Evolutionary conservation across 1,140 invertebrate species (phyloP), one percentile per base, ranked within the genome.

Genomic region (Bombyx mandarina): DNA sequence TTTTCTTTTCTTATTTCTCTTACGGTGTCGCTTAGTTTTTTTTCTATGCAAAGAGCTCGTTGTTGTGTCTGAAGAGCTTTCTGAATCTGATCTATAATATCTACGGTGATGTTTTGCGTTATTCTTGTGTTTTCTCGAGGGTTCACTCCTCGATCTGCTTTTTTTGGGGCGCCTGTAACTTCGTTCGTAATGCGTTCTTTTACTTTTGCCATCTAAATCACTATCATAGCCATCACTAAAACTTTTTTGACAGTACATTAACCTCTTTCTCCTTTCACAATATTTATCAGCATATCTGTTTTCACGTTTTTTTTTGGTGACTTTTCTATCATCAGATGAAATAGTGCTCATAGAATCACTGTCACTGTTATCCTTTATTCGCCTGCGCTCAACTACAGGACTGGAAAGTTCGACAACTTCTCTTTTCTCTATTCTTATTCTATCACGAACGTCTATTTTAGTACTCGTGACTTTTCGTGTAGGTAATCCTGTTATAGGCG

Each of bases 141-240:
- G 85, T 61, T 88, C 85, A 73, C 85, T 88, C 69, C 67, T 84
- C 42, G 85, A 88, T 66, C 85, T 68, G 65, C 63, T 74, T 67
- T 86, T 88, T 56, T 79, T 85, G 48, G 63, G 73, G 61, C 60
- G 76, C 53, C 61, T 76, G 50, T 63, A 50, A 66, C 71, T 83
- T 56, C 69, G 65, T 58, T 71, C 74, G 52, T 66, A 62, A 48
- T 64, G 68, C 56, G 63, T 61, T 54, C 66, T 67, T 56, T 70
- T 72, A 22, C 64, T 60, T 48, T 71, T 58, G 45, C 58, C 69
- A 65, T 86, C 85, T 51, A 75, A 59, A 58, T 89, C 88, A 54
- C 64, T 82, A 51, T 89, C 86, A 60, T 88, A 88, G 10, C 86
- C 88, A 69, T 89, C 88, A 71, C 88, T 89, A 66, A 88, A 88